Percentiles rank a stretch among this genome's conserved stretches.
These are phyloP conservation scores for Peromyscus nudipes DNA, from an alignment of 2,797 vertebrate genomes.

Conservation along the genomic window DNA sequence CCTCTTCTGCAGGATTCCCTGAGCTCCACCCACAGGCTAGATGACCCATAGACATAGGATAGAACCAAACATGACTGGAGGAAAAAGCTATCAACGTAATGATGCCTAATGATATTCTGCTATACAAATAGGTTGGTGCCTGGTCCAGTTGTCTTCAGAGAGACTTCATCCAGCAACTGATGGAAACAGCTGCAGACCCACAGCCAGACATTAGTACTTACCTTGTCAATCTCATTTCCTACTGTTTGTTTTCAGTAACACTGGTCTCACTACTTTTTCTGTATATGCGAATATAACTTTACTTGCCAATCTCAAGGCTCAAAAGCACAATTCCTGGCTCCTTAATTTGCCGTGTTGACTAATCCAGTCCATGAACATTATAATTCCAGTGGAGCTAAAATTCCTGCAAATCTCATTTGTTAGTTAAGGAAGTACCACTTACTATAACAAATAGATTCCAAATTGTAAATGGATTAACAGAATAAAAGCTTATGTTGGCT, in stretches of 20 bases:
- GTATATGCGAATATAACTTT: neutral
- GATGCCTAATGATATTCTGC: neutral
- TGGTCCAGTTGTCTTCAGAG: neutral
- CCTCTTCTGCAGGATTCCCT: neutral
- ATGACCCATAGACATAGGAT: neutral
- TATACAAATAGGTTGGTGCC: neutral
- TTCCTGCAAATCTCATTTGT: neutral
- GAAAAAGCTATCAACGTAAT: neutral
- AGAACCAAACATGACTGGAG: neutral
- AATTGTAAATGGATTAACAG: neutral
- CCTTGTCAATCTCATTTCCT: neutral
- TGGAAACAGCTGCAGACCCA: neutral
- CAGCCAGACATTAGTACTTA: neutral
- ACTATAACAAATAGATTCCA: neutral
- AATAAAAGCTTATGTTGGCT: neutral
- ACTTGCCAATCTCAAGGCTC: neutral
- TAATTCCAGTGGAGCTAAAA: constrained; percentile 2
- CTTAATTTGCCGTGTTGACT: neutral
- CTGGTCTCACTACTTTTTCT: neutral
- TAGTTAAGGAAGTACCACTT: neutral
- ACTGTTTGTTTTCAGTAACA: neutral
- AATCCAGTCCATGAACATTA: neutral
- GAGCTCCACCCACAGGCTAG: neutral
- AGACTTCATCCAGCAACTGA: neutral
- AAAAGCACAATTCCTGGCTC: neutral